These are phyloP conservation scores for Pardosa pseudoannulata DNA, from an alignment of 2,888 invertebrate species.

Conservation along the genomic window DNA sequence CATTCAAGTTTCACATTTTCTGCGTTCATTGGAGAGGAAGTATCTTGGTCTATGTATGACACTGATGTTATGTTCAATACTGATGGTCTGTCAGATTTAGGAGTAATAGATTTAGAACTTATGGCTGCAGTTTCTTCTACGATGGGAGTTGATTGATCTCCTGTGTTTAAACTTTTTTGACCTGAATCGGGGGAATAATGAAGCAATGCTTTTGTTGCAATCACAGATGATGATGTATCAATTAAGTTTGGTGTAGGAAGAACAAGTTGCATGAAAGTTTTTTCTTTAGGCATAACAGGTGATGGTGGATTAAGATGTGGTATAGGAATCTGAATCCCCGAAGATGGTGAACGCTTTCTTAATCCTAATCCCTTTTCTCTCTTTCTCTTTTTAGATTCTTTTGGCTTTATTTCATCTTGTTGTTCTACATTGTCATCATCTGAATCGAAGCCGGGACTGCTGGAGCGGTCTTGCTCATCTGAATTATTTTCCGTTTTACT, in stretches of 20 bases:
- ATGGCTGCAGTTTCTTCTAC: not conserved
- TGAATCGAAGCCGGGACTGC: slow-evolving; percentile 94
- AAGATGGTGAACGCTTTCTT: slow-evolving; percentile 52
- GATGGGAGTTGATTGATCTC: not conserved
- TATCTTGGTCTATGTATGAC: slow-evolving; percentile 24
- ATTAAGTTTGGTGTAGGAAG: slow-evolving; percentile 79
- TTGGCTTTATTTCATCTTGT: slow-evolving; percentile 35
- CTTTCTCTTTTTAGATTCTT: slow-evolving; percentile 51
- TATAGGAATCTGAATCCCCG: slow-evolving; percentile 66
- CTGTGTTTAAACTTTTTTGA: not conserved
- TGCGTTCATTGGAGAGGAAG: not conserved
- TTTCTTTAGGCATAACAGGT: slow-evolving; percentile 30
- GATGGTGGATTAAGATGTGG: slow-evolving; percentile 74
- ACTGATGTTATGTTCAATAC: slow-evolving; percentile 20
- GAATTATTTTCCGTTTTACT: slow-evolving; percentile 75
- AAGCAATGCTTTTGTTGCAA: slow-evolving; percentile 9
- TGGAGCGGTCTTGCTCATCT: slow-evolving; percentile 87
- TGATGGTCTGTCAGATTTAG: slow-evolving; percentile 80
- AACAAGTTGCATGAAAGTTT: slow-evolving; percentile 53
- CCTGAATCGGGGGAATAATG: slow-evolving; percentile 14
- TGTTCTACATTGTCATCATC: slow-evolving; percentile 84
- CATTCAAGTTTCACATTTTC: slow-evolving; percentile 11
- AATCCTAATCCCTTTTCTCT: slow-evolving; percentile 15
- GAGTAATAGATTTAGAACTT: not conserved
- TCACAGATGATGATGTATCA: slow-evolving; percentile 77